Evolutionary conservation across 2,888 invertebrate species (phyloP).

Genomic region (Aphrophora alni): DNA sequence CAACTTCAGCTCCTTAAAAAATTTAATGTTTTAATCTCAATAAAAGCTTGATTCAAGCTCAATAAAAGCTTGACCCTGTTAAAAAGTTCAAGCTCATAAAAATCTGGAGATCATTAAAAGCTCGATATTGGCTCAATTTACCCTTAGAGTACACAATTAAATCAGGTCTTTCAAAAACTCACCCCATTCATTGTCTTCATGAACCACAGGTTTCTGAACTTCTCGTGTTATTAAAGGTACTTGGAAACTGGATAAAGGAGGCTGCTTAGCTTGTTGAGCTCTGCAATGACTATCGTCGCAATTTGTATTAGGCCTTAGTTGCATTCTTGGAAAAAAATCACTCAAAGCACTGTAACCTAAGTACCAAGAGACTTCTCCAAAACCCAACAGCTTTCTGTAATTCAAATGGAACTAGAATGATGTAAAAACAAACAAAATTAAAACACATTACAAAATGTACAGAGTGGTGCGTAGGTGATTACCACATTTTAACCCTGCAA

Average conservation of each 20-base stretch:
- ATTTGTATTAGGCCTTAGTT: conserved; percentile 86
- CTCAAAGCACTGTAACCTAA: conserved; percentile 95
- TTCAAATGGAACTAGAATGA: too few species aligned
- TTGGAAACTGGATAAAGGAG: conserved; percentile 61
- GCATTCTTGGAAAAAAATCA: conserved; percentile 97
- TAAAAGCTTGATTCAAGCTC: too few species aligned
- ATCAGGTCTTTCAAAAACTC: conserved; percentile 54
- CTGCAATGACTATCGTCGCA: conserved; percentile 87
- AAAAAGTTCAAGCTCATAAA: too few species aligned
- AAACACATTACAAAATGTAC: conserved; percentile 44
- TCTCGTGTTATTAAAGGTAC: conserved; percentile 64
- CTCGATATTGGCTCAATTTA: conserved; percentile 7
- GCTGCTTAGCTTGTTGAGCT: conserved; percentile 67
- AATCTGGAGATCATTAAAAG: too few species aligned
- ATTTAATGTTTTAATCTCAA: too few species aligned
- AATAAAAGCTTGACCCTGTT: too few species aligned
- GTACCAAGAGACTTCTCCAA: conserved; percentile 92
- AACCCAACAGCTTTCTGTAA: conserved; percentile 82
- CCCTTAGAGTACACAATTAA: too few species aligned
- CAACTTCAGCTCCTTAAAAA: too few species aligned
- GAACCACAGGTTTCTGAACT: conserved; percentile 64
- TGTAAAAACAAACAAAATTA: too few species aligned
- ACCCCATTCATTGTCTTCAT: conserved; percentile 94
- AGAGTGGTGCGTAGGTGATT: too few species aligned
- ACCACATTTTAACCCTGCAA: too few species aligned